Evolutionary conservation across 2,113 vertebrate species (phyloP).

Genomic region (Asarcornis scutulata): DNA sequence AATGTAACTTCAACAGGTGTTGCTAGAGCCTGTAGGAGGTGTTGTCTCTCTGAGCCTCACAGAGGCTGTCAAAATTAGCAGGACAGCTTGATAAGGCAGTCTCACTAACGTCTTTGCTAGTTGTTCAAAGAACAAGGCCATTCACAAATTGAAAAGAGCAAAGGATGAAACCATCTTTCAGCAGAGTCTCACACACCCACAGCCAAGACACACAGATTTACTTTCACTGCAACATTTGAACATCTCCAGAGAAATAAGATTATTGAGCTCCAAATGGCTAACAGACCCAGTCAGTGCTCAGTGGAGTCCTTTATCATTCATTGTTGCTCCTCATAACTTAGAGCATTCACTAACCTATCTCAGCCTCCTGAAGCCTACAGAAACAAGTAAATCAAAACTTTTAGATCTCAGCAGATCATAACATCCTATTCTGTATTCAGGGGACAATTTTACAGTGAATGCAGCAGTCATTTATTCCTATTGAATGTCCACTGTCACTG

Average conservation of each 20-base stretch:
- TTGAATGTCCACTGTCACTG: neutral
- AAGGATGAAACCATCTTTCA: neutral
- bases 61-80: constrained; percentile 2
- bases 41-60: neutral
- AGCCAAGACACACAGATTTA: neutral
- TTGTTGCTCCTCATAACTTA: neutral
- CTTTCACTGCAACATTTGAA: neutral
- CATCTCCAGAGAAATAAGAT: neutral
- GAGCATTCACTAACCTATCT: neutral
- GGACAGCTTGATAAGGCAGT: neutral
- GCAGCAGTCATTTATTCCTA: neutral
- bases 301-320: neutral
- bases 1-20: neutral
- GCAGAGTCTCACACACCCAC: neutral
- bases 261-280: neutral
- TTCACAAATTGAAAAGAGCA: neutral
- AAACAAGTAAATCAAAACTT: neutral
- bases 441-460: neutral
- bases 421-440: neutral
- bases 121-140: neutral
- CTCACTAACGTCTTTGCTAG: neutral
- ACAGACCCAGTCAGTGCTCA: neutral
- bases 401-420: neutral
- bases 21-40: constrained; percentile 17
- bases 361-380: neutral